These are phyloP conservation scores for Sthenelais limicola DNA, from an alignment of 2,888 invertebrate species.

Conservation along the genomic window DNA sequence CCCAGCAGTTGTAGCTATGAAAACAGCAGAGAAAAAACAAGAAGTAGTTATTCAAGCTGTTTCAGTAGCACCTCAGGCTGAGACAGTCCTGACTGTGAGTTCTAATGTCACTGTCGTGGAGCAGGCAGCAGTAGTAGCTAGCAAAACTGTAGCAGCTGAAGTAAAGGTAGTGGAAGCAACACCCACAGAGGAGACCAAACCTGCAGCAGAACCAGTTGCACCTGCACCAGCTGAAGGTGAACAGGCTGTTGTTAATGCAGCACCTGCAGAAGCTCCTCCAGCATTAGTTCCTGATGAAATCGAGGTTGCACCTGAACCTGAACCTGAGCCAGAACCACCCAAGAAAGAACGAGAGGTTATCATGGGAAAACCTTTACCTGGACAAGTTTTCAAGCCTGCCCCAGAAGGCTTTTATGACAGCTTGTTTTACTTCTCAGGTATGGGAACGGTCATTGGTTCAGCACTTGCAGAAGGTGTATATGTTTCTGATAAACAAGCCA, in stretches of 20 bases:
- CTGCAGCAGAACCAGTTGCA: background rate
- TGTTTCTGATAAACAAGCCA: constrained; percentile 49
- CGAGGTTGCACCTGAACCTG: constrained; percentile 17
- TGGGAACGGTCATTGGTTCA: constrained; percentile 51
- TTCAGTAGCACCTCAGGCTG: background rate
- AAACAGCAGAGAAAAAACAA: background rate
- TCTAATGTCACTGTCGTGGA: too few species aligned
- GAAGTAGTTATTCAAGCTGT: background rate
- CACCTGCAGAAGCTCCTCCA: too few species aligned
- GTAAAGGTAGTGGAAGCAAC: background rate
- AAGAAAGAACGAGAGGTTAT: constrained; percentile 37
- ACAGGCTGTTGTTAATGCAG: too few species aligned
- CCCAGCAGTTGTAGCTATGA: constrained; percentile 2
- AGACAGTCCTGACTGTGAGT: too few species aligned
- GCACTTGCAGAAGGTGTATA: constrained; percentile 52
- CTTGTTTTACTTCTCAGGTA: constrained; percentile 56
- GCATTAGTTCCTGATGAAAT: too few species aligned
- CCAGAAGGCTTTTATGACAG: constrained; percentile 52
- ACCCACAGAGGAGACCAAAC: background rate
- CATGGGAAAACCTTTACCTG: constrained; percentile 36
- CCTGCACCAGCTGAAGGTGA: too few species aligned
- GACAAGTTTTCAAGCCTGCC: constrained; percentile 42
- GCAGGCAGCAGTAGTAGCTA: background rate
- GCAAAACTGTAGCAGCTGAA: background rate
- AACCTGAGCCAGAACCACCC: constrained; percentile 20